These are phyloP conservation scores for Pseudopipra pipra DNA, from an alignment of 2,113 vertebrate species.

Conservation along the genomic window DNA sequence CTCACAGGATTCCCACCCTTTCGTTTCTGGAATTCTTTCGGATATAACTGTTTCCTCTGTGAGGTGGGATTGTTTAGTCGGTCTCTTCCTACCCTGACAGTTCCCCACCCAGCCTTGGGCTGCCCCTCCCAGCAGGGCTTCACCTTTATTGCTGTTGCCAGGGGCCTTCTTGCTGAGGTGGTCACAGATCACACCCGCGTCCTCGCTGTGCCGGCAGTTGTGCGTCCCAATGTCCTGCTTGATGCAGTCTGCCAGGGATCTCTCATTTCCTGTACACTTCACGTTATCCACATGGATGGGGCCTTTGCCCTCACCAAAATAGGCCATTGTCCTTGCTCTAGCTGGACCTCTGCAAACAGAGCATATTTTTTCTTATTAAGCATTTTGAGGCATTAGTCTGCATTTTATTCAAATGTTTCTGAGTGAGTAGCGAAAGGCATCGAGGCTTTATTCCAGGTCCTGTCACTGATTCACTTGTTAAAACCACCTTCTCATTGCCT, in stretches of 20 bases:
- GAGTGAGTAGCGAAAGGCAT: neutral
- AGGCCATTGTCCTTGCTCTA: conserved; percentile 92
- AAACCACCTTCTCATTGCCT: neutral
- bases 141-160: conserved; percentile 81
- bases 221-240: conserved; percentile 89
- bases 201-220: conserved; percentile 96
- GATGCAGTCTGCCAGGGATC: conserved; percentile 87
- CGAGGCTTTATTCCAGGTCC: neutral
- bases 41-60: neutral
- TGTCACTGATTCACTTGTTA: neutral
- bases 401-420: neutral
- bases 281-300: conserved; percentile 93
- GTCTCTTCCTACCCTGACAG: neutral
- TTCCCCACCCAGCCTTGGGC: neutral
- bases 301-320: conserved; percentile 93
- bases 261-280: conserved; percentile 87
- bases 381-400: neutral
- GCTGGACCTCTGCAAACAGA: conserved; percentile 81
- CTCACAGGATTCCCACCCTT: neutral
- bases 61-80: neutral
- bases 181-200: conserved; percentile 94
- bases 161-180: conserved; percentile 73
- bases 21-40: neutral
- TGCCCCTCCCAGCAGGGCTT: neutral
- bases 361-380: neutral